These are phyloP conservation scores for Sardinella longiceps DNA, from an alignment of 2,797 vertebrate species.

Conservation along the genomic window DNA sequence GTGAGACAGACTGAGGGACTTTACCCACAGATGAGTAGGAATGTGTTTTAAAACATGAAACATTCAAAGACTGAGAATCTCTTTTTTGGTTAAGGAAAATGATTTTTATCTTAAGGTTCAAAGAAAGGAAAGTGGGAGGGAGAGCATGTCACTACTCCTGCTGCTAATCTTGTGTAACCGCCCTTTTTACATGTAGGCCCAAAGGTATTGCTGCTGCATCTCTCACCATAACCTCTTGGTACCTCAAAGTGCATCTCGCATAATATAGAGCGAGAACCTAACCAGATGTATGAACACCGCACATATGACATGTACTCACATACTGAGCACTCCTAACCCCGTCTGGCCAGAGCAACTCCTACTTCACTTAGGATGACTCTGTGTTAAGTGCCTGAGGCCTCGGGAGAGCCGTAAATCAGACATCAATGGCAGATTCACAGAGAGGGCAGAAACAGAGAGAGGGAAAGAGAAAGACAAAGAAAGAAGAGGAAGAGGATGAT, in stretches of 20 bases:
- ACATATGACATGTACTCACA: not conserved
- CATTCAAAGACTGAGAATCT: not conserved
- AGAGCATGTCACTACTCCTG: not conserved
- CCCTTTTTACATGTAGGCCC: not conserved
- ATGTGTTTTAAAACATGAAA: slow-evolving; percentile 15
- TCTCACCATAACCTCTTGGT: not conserved
- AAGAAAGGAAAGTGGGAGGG: not conserved
- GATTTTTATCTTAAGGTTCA: not conserved
- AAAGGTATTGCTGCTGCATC: not conserved
- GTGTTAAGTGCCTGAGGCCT: slow-evolving; percentile 11
- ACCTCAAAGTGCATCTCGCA: not conserved
- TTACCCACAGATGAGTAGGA: not conserved
- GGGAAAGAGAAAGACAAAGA: not conserved
- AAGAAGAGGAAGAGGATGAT: not conserved
- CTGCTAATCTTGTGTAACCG: not conserved
- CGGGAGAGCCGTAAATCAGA: not conserved
- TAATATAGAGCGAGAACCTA: not conserved
- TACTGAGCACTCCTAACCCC: not conserved
- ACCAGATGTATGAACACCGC: not conserved
- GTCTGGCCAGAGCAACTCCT: slow-evolving; percentile 9
- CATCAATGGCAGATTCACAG: not conserved
- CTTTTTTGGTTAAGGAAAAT: slow-evolving; percentile 4
- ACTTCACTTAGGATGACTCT: slow-evolving; percentile 20
- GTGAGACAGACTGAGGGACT: slow-evolving; percentile 4
- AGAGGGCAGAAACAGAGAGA: not conserved